Base-by-base conservation (phyloP, 2,797 vertebrate species). In the Chelon labrosus region DNA sequence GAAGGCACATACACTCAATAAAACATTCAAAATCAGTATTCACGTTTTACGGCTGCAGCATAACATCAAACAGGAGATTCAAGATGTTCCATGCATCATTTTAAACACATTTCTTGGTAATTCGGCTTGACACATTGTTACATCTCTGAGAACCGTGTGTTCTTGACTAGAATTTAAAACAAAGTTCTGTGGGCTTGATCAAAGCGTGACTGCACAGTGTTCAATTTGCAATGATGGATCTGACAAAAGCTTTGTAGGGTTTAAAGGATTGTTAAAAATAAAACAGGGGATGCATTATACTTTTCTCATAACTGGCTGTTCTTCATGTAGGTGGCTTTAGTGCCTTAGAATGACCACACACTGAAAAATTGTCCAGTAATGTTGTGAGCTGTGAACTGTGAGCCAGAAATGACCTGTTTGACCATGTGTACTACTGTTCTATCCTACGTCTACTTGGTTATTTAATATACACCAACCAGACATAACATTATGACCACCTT, bases 1-100 rank as follows among this genome's bases (percentile, higher is more conserved):
- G 1, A 58, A 44, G 17, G 4, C 8, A 17, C 25, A n/a, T 16
- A 19, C 5, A 42, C 58, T 16, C 17, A 39, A 55, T 62, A 4
- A 51, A 66, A 74, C 47, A 64, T 77, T 65, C 13, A 72, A n/a
- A 42, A 53, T 22, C 38, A 14, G 31, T 25, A 9, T 54, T 50
- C 4, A 17, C 7, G 19, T 7, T 67, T 62, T 10, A 63, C n/a
- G 20, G 42, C 44, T 53, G 38, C n/a, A n/a, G 58, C 35, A 22
- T 44, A 47, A 57, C 20, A 42, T 65, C 46, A 65, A 19, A 50
- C 31, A 16, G 14, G 11, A 39, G 46, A 35, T 27, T 46, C 39
- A 39, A 3, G 37, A 51, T 2, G 53, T 35, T 47, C 27, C n/a
- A 3, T 41, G 14, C 46, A 20, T 46, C 10, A 19, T 47, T 47